Evolutionary conservation across 2,888 invertebrate genomes (phyloP).

Genomic region (Athalia cordata): DNA sequence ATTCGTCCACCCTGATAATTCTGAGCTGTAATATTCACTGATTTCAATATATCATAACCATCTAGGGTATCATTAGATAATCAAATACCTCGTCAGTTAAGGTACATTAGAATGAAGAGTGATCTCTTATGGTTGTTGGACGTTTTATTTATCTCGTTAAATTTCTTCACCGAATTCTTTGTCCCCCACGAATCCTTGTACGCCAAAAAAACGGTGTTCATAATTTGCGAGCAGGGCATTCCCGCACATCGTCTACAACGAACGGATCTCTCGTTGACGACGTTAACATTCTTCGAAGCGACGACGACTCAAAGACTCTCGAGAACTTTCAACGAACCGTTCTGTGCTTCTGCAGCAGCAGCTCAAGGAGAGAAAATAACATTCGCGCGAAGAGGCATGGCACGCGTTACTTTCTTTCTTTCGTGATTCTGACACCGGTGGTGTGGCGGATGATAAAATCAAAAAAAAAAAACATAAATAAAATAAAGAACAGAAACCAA

Average conservation of each 20-base stretch:
- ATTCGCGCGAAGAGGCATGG: slow-evolving; percentile 28
- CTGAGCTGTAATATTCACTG: too few relatives aligned
- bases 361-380: slow-evolving; percentile 6
- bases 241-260: slow-evolving; percentile 29
- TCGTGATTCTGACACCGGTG: background rate
- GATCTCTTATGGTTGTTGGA: background rate
- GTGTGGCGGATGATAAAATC: background rate
- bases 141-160: slow-evolving; percentile 12
- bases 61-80: too few relatives aligned
- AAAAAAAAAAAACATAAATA: background rate
- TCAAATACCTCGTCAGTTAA: too few relatives aligned
- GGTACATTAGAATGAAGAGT: background rate
- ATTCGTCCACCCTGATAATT: too few relatives aligned
- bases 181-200: slow-evolving; percentile 13
- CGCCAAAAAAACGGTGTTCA: slow-evolving; percentile 35
- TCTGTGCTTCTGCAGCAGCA: too few relatives aligned
- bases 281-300: slow-evolving; percentile 29
- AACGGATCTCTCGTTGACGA: slow-evolving; percentile 22
- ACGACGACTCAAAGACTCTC: background rate
- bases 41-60: too few relatives aligned
- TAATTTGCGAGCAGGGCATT: slow-evolving; percentile 40
- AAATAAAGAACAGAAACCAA: slow-evolving; percentile 7
- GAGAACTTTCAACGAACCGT: too few relatives aligned
- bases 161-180: slow-evolving; percentile 29
- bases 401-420: slow-evolving; percentile 41